Conservation (phyloP, 2,888 invertebrate species). For the Xanthia icteritia region DNA sequence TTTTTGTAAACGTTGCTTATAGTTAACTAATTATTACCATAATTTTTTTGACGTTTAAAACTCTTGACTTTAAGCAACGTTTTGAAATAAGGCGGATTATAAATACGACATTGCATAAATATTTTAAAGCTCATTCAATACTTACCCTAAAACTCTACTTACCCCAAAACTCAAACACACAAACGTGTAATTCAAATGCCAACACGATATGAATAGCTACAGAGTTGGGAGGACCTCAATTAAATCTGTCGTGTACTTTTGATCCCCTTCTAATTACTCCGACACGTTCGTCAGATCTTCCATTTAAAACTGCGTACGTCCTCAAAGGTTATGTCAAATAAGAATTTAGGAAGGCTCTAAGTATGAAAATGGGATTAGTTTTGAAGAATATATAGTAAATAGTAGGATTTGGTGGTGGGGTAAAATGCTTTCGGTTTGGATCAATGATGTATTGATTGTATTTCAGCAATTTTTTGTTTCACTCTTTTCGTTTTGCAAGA, state of each 20-base stretch:
- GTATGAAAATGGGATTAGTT: not conserved
- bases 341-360: constrained; percentile 14
- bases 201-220: constrained; percentile 48
- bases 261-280: constrained; percentile 66
- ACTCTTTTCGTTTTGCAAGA: not conserved
- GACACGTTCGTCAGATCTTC: constrained; percentile 55
- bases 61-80: not conserved
- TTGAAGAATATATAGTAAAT: not conserved
- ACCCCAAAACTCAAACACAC: constrained; percentile 10
- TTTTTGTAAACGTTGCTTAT: not conserved
- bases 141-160: not conserved
- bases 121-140: not conserved
- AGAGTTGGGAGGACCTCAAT: constrained; percentile 55
- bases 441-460: not conserved
- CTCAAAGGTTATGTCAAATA: constrained; percentile 23
- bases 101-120: not conserved
- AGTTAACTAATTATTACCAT: not conserved
- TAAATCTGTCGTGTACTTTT: constrained; percentile 66
- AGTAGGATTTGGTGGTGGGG: not conserved
- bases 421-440: not conserved
- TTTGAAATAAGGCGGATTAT: not conserved
- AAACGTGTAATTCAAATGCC: constrained; percentile 52
- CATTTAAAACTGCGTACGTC: constrained; percentile 47
- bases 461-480: not conserved
- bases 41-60: not conserved